phyloP scores from a whole-genome alignment of 2,888 invertebrate species.

The Oligia strigilis region DNA sequence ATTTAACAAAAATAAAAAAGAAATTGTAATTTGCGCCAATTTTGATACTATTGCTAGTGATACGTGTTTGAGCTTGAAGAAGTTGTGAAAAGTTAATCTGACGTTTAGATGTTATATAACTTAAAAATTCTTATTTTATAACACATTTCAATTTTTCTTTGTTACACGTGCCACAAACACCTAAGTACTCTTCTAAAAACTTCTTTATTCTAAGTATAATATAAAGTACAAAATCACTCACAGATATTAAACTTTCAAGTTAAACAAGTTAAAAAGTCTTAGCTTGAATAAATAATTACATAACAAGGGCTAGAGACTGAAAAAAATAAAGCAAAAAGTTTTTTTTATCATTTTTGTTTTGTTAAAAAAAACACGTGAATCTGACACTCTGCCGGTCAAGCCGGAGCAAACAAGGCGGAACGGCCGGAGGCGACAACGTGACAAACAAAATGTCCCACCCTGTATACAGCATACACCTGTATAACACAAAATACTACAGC shows the following conservation, averaged over 20 bases:
- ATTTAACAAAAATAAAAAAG: not conserved
- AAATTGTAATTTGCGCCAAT: not conserved
- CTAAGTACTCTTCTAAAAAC: not conserved
- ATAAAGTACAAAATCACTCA: not conserved
- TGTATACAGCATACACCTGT: constrained; percentile 45
- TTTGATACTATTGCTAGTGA: not conserved
- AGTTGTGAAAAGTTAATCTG: not conserved
- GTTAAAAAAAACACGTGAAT: constrained; percentile 51
- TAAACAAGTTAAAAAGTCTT: not conserved
- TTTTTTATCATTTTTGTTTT: constrained; percentile 26
- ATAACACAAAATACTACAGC: constrained; percentile 31
- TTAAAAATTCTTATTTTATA: not conserved
- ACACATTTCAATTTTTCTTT: not conserved
- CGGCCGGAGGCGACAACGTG: constrained; percentile 64
- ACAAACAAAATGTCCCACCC: constrained; percentile 62
- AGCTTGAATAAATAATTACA: not conserved
- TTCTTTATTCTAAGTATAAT: not conserved
- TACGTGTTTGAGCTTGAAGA: not conserved
- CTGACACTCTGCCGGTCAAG: constrained; percentile 60
- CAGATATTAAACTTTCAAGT: not conserved
- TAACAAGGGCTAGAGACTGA: not conserved
- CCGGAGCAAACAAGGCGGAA: constrained; percentile 66
- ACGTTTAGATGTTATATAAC: not conserved
- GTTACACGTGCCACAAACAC: not conserved
- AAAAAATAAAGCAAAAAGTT: not conserved